Evolutionary conservation across 2,888 invertebrate species (phyloP).

Genomic region (Andricus quercusramuli): DNA sequence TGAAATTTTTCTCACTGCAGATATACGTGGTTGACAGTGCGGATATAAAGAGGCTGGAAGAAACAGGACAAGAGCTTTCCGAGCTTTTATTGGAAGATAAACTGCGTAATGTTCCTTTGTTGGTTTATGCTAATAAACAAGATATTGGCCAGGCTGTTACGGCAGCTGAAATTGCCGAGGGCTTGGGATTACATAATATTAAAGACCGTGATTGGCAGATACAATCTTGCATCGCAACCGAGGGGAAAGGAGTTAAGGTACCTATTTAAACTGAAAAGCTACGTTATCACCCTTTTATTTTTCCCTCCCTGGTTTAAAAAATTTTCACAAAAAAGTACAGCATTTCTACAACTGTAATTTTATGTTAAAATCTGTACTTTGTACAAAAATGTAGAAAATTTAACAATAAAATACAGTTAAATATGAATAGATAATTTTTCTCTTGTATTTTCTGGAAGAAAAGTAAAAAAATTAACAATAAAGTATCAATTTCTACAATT

Average conservation of each 20-base stretch:
- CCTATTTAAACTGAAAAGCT: conserved; percentile 32
- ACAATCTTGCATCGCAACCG: conserved; percentile 95
- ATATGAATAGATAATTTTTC: too few relatives aligned
- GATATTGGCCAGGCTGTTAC: conserved; percentile 86
- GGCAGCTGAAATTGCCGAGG: conserved; percentile 87
- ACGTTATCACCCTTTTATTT: not conserved
- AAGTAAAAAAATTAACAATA: too few relatives aligned
- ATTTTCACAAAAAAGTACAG: too few relatives aligned
- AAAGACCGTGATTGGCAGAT: conserved; percentile 99
- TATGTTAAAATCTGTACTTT: too few relatives aligned
- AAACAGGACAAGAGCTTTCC: conserved; percentile 95
- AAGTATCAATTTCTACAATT: too few relatives aligned
- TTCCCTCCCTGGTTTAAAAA: not conserved
- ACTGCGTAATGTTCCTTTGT: conserved; percentile 90
- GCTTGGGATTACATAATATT: conserved; percentile 89
- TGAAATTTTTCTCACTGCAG: conserved; percentile 80
- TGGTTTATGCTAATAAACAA: conserved; percentile 99
- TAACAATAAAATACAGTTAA: too few relatives aligned
- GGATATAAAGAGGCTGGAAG: conserved; percentile 94
- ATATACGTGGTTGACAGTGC: conserved; percentile 99
- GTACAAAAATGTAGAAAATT: too few relatives aligned
- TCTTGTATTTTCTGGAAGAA: too few relatives aligned
- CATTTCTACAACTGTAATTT: too few relatives aligned
- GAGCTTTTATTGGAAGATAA: conserved; percentile 97
- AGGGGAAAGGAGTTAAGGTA: conserved; percentile 94